Evolutionary conservation across 2,888 invertebrate species (phyloP).

Genomic region (Stenodera caucasica): DNA sequence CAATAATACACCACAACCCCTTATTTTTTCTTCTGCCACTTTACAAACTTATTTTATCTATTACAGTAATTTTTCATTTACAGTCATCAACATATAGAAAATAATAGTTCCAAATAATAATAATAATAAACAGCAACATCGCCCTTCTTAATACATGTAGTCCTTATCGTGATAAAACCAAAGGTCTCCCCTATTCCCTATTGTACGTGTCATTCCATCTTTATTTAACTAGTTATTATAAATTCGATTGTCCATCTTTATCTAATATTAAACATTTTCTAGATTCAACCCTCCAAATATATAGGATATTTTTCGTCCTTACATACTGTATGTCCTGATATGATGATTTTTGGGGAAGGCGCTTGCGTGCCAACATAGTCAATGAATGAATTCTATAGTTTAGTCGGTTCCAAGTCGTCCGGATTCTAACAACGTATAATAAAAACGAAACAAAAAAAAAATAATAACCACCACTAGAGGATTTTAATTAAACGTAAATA

Average conservation of each 20-base stretch:
- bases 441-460: no score
- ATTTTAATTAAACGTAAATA: no score
- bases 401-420: conserved; percentile 25
- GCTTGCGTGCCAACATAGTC: conserved; percentile 34
- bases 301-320: background rate
- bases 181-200: no score
- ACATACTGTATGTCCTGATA: background rate
- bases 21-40: no score
- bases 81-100: background rate
- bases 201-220: no score
- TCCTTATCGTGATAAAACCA: background rate
- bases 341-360: conserved; percentile 11
- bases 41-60: no score
- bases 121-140: background rate
- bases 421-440: conserved; percentile 27
- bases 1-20: background rate
- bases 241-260: background rate
- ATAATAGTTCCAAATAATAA: background rate
- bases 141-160: background rate
- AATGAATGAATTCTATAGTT: conserved; percentile 33
- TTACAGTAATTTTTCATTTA: background rate
- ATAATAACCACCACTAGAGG: no score
- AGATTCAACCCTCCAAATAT: background rate
- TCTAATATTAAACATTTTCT: background rate
- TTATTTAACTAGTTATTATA: no score